Evolutionary conservation across 2,888 invertebrate species (phyloP).

Genomic region (Andrena chrysosceles): DNA sequence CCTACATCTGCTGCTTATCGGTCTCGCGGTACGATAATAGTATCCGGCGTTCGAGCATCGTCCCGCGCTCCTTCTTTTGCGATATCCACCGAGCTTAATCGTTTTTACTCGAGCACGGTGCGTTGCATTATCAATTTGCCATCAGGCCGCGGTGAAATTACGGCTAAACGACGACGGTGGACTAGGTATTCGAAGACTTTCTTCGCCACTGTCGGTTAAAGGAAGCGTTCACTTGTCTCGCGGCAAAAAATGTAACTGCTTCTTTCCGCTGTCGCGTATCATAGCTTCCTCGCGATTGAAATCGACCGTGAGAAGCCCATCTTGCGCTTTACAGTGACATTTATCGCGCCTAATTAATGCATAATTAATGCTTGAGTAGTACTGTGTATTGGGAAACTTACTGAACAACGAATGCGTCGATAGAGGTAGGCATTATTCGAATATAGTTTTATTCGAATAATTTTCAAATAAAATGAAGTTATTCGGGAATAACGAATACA

Average conservation of each 20-base stretch:
- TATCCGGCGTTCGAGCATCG: constrained; percentile 19
- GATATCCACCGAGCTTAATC: neutral
- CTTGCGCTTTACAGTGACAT: neutral
- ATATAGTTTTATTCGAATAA: no score
- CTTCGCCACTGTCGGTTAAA: neutral
- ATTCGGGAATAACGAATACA: no score
- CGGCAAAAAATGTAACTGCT: neutral
- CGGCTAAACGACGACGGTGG: neutral
- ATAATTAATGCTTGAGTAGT: no score
- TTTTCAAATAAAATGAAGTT: no score
- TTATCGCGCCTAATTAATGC: no score
- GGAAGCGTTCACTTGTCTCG: neutral
- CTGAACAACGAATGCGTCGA: no score
- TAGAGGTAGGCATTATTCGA: no score
- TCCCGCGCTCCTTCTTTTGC: neutral
- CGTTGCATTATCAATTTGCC: constrained; percentile 6
- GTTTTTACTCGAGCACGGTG: neutral
- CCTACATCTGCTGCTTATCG: neutral
- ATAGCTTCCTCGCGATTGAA: neutral
- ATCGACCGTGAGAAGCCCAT: neutral
- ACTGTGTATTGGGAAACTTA: no score
- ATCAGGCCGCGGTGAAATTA: neutral
- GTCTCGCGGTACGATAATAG: constrained; percentile 2
- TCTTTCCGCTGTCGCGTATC: neutral
- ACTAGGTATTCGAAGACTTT: neutral